Base-by-base conservation (phyloP, 1,140 invertebrate genomes). In the Pachyrhynchus sulphureomaculatus region DNA sequence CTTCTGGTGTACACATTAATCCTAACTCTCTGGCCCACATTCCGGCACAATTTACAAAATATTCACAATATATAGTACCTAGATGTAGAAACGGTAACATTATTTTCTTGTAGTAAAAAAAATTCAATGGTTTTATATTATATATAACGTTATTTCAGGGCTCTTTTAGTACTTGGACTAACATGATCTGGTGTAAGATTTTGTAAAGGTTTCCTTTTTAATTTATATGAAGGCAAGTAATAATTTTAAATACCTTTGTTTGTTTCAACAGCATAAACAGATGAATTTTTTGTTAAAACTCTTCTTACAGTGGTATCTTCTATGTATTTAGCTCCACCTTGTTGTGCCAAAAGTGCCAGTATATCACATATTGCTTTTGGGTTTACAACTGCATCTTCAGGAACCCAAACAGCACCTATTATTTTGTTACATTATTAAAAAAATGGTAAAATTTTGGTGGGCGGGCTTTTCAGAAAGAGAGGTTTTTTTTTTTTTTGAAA, bases 31-130 rank as follows among this genome's bases (percentile, higher is more conserved):
- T 75, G 20, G 86, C 81, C 87, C 87, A 89, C 86, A 88, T 86
- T 66, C 88, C 88, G 61, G 86, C 82, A 76, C 86, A 86, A 73
- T 90, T 89, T 5, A 90, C 80, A 72, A 91, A 88, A 74, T 85
- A 86, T 77, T 90, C 84, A 76, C 87, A 90, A 15, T 79, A 65
- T 37, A 90, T 81, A 29, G 70, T 76, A 47, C 88, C 58, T 61
- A 53, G 33, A 29, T 29, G 5, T 2, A 29, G 0, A 44, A 20
- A 39, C 5, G 12, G 5, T 6, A 33, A 12, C 5, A 33, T 6
- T 33, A 33, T 33, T 33, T 33, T 33, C 5, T 33, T 33, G n/a
- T n/a, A n/a, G n/a, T n/a, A n/a, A n/a, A n/a, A n/a, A n/a, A n/a
- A n/a, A n/a, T n/a, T n/a, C n/a, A n/a, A n/a, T n/a, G n/a, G n/a